A percentile compares a stretch with the other conserved stretches of the same genome.
These are phyloP conservation scores for Uria lomvia DNA, from an alignment of 2,113 vertebrate genomes.

Conservation along the genomic window DNA sequence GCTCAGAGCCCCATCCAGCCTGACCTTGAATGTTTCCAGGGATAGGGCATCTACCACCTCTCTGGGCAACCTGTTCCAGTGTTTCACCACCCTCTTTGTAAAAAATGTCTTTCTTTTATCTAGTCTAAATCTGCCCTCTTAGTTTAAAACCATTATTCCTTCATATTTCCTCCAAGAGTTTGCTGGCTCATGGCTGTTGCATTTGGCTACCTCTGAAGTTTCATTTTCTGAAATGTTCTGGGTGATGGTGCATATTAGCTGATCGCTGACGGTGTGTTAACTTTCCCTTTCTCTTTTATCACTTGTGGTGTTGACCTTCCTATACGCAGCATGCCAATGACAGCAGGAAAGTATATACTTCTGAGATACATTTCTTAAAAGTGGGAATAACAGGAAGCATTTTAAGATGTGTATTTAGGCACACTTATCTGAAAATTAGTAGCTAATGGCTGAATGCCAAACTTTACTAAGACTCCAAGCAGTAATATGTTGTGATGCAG, in stretches of 20 bases:
- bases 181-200: not conserved
- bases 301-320: not conserved
- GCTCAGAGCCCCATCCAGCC: not conserved
- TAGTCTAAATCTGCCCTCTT: not conserved
- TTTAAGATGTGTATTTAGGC: not conserved
- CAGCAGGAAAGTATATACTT: not conserved
- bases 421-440: not conserved
- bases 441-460: not conserved
- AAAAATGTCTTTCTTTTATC: not conserved
- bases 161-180: not conserved
- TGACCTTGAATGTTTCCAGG: not conserved
- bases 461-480: not conserved
- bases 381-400: not conserved
- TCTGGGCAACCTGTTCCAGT: too few species aligned
- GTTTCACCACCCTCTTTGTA: not conserved
- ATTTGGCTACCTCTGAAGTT: not conserved
- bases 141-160: not conserved
- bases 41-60: not conserved
- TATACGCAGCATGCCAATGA: not conserved
- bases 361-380: not conserved
- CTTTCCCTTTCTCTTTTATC: not conserved
- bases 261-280: not conserved
- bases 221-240: not conserved
- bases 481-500: not conserved
- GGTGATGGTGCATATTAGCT: not conserved